Percentiles rank a stretch among this genome's conserved stretches.
phyloP scores from a whole-genome alignment of 2,797 vertebrate species.

The Diceros bicornis region DNA sequence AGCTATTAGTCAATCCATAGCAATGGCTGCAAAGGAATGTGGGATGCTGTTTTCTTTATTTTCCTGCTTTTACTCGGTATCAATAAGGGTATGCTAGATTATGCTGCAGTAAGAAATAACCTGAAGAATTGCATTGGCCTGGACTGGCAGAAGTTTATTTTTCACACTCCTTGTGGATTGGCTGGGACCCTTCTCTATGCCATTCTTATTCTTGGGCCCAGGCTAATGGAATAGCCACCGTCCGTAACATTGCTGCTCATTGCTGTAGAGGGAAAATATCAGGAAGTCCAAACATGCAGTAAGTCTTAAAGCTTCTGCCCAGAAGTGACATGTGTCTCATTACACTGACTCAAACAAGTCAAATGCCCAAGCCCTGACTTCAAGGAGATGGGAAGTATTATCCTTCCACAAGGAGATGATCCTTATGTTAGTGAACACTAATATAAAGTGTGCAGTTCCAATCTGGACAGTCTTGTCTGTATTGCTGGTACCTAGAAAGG shows the following conservation, averaged over 20 bases:
- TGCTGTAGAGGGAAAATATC: background rate
- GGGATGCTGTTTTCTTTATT: background rate
- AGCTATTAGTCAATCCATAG: conserved; percentile 9
- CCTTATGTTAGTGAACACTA: background rate
- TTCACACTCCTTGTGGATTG: background rate
- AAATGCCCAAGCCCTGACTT: background rate
- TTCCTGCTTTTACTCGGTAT: background rate
- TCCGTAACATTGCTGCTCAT: background rate
- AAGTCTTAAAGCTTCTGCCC: conserved; percentile 2
- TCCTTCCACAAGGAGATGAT: background rate
- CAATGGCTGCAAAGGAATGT: background rate
- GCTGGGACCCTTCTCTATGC: background rate
- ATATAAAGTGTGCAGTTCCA: background rate
- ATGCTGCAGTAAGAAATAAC: background rate
- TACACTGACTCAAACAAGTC: background rate
- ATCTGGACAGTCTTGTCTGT: background rate
- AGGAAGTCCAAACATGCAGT: background rate
- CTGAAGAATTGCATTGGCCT: conserved; percentile 4
- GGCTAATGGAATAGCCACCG: background rate
- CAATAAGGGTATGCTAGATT: background rate
- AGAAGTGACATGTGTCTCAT: conserved; percentile 9
- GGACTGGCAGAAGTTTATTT: background rate
- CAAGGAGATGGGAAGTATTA: background rate
- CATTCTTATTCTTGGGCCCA: background rate
- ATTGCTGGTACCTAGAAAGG: background rate